A percentile compares a stretch with the other conserved stretches of the same genome.
Conservation (phyloP, 2,797 vertebrate genomes). For the Gymnothorax javanicus region DNA sequence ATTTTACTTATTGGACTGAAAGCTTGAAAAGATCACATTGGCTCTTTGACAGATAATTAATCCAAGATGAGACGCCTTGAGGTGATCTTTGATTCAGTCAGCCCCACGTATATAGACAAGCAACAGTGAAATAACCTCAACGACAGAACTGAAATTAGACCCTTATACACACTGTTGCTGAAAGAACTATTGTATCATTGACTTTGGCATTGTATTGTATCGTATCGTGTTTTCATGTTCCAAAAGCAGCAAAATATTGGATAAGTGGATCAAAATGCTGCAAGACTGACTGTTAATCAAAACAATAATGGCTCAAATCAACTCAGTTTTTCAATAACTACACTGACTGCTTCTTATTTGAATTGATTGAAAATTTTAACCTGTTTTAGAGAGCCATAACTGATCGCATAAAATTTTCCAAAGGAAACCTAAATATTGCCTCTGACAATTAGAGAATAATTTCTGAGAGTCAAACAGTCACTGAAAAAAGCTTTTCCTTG, state of each 20-base stretch:
- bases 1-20: background rate
- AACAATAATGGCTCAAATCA: background rate
- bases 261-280: too few relatives aligned
- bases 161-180: background rate
- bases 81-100: background rate
- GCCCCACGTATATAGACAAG: background rate
- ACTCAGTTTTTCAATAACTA: background rate
- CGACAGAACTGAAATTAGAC: background rate
- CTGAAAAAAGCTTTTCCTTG: background rate
- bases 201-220: too few relatives aligned
- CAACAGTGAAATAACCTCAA: background rate
- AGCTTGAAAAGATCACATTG: background rate
- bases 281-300: background rate
- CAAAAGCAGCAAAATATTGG: too few relatives aligned
- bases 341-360: background rate
- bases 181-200: background rate
- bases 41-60: background rate
- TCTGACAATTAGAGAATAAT: background rate
- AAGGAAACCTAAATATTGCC: too few relatives aligned
- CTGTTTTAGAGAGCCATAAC: background rate
- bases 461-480: background rate
- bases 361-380: background rate
- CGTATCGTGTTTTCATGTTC: too few relatives aligned
- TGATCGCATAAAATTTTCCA: background rate
- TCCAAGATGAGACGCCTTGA: background rate